Percentiles rank a stretch among this genome's conserved stretches.
Conservation (phyloP, 2,797 vertebrate species). For the Sebastes taczanowskii region DNA sequence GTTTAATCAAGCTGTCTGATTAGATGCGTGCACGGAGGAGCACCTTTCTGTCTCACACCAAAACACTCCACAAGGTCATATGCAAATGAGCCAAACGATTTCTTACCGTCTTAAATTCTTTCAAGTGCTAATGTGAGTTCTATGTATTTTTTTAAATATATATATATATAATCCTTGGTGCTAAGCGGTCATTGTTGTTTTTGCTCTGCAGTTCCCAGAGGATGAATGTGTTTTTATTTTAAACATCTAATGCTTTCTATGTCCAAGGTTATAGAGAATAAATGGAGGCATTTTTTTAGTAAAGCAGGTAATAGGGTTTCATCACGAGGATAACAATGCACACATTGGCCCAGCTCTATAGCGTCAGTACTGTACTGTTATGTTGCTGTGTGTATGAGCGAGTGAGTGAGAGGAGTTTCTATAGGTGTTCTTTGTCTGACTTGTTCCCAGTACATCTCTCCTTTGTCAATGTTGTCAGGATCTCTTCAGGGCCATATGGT, state of each 20-base stretch:
- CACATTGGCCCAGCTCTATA: background rate
- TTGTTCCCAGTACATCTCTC: background rate
- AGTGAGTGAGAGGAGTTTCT: background rate
- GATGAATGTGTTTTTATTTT: conserved; percentile 36
- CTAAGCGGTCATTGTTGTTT: background rate
- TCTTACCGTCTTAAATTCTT: conserved; percentile 36
- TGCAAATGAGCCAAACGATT: conserved; percentile 63
- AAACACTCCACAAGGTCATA: conserved; percentile 68
- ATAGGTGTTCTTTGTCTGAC: background rate
- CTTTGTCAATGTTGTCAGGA: background rate
- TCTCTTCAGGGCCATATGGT: background rate
- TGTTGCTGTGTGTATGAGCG: background rate
- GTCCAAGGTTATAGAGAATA: conserved; percentile 40
- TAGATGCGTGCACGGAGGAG: conserved; percentile 36
- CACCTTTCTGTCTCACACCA: conserved; percentile 46
- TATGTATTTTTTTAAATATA: background rate
- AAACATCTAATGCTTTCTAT: background rate
- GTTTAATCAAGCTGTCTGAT: conserved; percentile 68
- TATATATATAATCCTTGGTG: background rate
- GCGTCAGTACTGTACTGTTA: background rate
- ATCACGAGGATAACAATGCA: background rate
- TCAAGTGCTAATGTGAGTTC: conserved; percentile 34
- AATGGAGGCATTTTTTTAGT: conserved; percentile 9
- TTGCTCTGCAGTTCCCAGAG: conserved; percentile 3
- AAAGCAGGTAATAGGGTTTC: background rate